Evolutionary conservation across 2,113 vertebrate species (phyloP).

Genomic region (Calidris pygmaea): DNA sequence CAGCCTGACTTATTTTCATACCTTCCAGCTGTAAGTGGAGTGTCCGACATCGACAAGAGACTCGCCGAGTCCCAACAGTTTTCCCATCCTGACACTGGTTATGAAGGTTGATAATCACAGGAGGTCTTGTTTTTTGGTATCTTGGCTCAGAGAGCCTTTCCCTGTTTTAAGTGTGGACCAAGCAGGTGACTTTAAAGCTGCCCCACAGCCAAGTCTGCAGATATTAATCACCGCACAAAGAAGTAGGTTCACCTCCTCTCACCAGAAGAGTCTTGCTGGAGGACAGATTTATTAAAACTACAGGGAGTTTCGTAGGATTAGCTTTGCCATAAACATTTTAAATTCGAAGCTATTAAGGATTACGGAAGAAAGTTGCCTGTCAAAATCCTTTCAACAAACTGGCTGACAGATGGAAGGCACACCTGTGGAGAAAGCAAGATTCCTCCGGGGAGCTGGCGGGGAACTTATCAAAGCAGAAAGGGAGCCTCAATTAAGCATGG

Average conservation of each 20-base stretch:
- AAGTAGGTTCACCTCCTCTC: neutral
- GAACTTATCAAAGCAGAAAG: neutral
- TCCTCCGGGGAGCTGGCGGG: neutral
- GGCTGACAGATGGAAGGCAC: constrained; percentile 7
- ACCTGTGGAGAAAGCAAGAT: neutral
- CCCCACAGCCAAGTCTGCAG: neutral
- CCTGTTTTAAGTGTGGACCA: neutral
- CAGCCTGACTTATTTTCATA: neutral
- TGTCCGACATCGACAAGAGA: neutral
- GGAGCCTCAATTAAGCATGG: neutral
- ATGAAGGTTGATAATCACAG: neutral
- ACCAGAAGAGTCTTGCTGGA: neutral
- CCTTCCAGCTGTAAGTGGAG: neutral
- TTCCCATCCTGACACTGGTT: neutral
- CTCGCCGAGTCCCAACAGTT: fast-evolving
- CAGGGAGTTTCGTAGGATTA: constrained; percentile 34
- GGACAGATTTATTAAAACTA: constrained; percentile 34
- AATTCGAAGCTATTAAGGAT: constrained; percentile 22
- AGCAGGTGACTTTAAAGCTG: neutral
- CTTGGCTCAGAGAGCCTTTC: too few species aligned
- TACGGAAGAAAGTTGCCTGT: neutral
- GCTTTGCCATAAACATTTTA: constrained; percentile 38
- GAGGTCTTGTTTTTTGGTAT: neutral
- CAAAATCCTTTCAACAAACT: constrained; percentile 37
- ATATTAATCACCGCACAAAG: neutral